Evolutionary conservation across 2,888 invertebrate species (phyloP), one percentile per base, ranked within the genome.

Genomic region (Megamerina dolium): DNA sequence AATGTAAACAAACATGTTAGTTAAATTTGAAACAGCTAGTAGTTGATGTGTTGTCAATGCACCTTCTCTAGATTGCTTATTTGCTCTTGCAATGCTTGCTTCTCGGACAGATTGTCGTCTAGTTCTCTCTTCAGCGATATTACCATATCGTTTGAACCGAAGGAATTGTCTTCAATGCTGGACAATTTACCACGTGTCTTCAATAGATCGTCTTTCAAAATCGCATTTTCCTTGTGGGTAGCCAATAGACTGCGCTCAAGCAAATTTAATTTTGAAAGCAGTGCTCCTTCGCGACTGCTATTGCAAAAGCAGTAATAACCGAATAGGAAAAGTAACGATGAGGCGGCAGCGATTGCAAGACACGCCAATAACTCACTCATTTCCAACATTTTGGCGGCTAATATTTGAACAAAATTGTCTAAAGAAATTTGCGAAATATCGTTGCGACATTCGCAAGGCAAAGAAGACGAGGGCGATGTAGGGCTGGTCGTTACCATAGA

Each of bases 241-340:
- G 81, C 72, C 50, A 82, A 62, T 48, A 82, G 65, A 52, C 78
- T 77, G 54, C 80, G 77, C 58, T 83, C 81, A 35, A 83, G 63
- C 44, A 77, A 69, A 64, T 83, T 83, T 35, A 83, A 75, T 41
- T 76, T 84, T 0, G 80, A 80, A 42, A 89, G 78, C 21, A 88
- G 74, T 39, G 78, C 77, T 36, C 80, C 77, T 60, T 87, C 87
- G 57, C 82, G 78, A 51, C 82, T 78, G 57, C 76, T 80, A 60
- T 83, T 86, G 68, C 87, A 87, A 49, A 87, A 80, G 55, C 83
- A 82, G 65, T 87, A 83, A 69, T 86, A 85, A 17, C 85, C 85
- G 46, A 87, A 75, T 14, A 82, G 78, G 60, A 89, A 87, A 37
- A 85, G 66, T 6, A 87, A 72, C 1, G 84, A 79, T 1, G 85